Percentiles rank a stretch among this genome's conserved stretches.
Conservation (phyloP, 2,797 vertebrate genomes). For the Vultur gryphus region DNA sequence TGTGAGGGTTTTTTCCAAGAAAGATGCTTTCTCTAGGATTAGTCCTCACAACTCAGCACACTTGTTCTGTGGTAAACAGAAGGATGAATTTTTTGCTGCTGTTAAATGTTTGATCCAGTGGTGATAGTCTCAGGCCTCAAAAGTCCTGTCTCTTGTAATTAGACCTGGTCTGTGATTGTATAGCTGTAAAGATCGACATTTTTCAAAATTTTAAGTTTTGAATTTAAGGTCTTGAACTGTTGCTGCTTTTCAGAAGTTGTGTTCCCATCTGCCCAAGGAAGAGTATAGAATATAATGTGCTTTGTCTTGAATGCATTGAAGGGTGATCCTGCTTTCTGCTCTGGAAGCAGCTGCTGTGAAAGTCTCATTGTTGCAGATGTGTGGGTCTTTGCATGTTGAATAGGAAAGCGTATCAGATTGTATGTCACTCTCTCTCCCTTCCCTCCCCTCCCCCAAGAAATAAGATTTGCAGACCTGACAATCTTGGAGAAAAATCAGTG, state of each 20-base stretch:
- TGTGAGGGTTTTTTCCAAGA: background rate
- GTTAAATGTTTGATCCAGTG: background rate
- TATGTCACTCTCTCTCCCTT: background rate
- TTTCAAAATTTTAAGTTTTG: background rate
- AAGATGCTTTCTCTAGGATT: background rate
- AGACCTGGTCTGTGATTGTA: background rate
- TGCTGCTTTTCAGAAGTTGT: background rate
- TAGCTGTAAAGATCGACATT: background rate
- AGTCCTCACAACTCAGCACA: rapidly evolving
- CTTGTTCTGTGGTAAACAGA: background rate
- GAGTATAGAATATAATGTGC: background rate
- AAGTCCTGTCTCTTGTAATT: background rate
- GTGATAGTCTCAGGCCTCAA: background rate
- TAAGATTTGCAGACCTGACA: background rate
- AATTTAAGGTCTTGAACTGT: background rate
- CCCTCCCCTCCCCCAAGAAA: background rate
- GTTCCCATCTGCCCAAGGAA: background rate
- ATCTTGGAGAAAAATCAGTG: background rate
- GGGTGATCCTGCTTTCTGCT: background rate
- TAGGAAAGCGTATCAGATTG: background rate
- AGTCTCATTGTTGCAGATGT: background rate
- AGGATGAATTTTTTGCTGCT: background rate
- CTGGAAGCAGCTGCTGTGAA: background rate
- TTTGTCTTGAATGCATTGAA: background rate
- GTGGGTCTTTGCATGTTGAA: background rate